Conservation (phyloP, 2,888 invertebrate species). For the Volucella inflata region DNA sequence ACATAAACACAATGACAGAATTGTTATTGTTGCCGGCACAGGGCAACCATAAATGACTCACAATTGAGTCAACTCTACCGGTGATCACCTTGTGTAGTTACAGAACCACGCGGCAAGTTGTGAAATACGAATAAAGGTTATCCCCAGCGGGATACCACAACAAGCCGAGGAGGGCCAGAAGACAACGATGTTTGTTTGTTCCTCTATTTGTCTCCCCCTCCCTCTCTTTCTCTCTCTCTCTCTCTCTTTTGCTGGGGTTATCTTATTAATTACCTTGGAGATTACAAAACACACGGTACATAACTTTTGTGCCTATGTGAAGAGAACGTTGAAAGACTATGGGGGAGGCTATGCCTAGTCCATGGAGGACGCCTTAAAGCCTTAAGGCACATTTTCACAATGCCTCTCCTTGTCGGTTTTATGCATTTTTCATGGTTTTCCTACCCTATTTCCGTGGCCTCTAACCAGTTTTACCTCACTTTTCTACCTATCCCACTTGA, state of each 20-base stretch:
- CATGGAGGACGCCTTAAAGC: constrained; percentile 32
- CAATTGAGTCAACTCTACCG: neutral
- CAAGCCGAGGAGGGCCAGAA: neutral
- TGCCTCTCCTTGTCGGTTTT: neutral
- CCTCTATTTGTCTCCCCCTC: too few species aligned
- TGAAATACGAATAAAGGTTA: constrained; percentile 6
- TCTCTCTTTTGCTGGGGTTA: constrained; percentile 23
- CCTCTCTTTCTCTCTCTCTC: too few species aligned
- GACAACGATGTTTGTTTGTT: constrained; percentile 25
- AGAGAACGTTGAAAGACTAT: too few species aligned
- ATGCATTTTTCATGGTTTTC: constrained; percentile 41
- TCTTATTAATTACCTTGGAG: constrained; percentile 62
- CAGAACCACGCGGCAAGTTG: constrained; percentile 17
- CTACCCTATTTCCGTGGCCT: constrained; percentile 9
- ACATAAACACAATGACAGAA: constrained; percentile 41
- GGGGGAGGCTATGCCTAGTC: neutral
- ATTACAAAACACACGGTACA: constrained; percentile 28
- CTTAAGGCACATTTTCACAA: constrained; percentile 7
- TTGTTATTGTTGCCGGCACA: constrained; percentile 26
- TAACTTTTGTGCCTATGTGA: neutral
- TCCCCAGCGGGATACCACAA: constrained; percentile 3
- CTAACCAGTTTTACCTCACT: neutral
- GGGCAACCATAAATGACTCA: constrained; percentile 29
- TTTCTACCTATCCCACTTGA: neutral
- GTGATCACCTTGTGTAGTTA: constrained; percentile 47